Evolutionary conservation across 2,797 vertebrate genomes (phyloP).

Genomic region (Clarias fuscus): DNA sequence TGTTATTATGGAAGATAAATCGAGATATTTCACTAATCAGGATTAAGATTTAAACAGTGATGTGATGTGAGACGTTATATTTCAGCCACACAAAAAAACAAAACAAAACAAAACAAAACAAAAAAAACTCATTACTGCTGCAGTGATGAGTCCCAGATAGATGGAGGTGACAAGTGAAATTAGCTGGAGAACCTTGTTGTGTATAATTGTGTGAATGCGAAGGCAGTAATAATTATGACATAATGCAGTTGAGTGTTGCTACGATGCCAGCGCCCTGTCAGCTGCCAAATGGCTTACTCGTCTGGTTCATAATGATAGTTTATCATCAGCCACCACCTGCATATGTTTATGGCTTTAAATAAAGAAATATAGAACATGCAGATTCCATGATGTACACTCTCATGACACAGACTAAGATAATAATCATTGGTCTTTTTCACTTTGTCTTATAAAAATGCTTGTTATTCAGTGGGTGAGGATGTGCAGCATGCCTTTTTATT

Average conservation of each 20-base stretch:
- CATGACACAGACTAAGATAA: slow-evolving; percentile 23
- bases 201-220: slow-evolving; percentile 22
- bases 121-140: background rate
- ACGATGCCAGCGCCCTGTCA: slow-evolving; percentile 4
- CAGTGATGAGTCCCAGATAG: slow-evolving; percentile 1
- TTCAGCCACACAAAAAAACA: background rate
- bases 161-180: slow-evolving; percentile 6
- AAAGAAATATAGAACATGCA: slow-evolving; percentile 49
- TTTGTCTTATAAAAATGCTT: background rate
- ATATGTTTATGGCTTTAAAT: slow-evolving; percentile 60
- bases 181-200: slow-evolving; percentile 43
- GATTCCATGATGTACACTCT: slow-evolving; percentile 58
- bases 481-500: background rate
- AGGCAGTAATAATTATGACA: slow-evolving; percentile 28
- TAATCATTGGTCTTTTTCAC: background rate
- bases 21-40: background rate
- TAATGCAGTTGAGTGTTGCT: background rate
- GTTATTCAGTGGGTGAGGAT: background rate
- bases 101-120: too few species aligned
- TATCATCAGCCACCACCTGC: slow-evolving; percentile 65
- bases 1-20: background rate
- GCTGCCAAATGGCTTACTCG: slow-evolving; percentile 11
- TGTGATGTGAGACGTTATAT: background rate
- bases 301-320: slow-evolving; percentile 52
- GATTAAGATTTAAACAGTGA: background rate